Conservation (phyloP, 1,140 invertebrate genomes). For the Calosoma granatense region DNA sequence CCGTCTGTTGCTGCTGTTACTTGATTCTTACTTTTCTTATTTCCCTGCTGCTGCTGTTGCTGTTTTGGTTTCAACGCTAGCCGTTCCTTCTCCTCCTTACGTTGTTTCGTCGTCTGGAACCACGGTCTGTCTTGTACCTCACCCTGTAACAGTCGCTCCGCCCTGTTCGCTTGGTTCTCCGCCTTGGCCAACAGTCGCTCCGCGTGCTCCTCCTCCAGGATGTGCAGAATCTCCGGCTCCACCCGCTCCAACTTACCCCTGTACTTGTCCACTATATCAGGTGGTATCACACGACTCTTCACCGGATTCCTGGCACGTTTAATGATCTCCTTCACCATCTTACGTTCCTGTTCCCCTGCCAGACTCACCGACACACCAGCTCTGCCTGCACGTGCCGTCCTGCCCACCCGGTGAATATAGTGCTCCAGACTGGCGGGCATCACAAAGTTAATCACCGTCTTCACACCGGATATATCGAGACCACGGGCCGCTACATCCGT, state of each 20-base stretch:
- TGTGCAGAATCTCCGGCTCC: slow-evolving; percentile 66
- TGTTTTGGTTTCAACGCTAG: slow-evolving; percentile 38
- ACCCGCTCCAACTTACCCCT: slow-evolving; percentile 58
- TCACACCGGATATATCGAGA: slow-evolving; percentile 91
- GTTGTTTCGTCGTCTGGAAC: slow-evolving; percentile 82
- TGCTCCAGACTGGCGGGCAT: slow-evolving; percentile 90
- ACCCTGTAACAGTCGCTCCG: slow-evolving; percentile 61
- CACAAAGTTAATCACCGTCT: slow-evolving; percentile 94
- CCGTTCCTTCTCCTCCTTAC: slow-evolving; percentile 63
- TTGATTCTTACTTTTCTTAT: slow-evolving; percentile 33
- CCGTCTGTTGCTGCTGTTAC: slow-evolving; percentile 35
- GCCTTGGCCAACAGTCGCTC: slow-evolving; percentile 73
- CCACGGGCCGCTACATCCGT: slow-evolving; percentile 96
- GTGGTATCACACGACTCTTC: slow-evolving; percentile 77
- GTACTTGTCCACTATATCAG: slow-evolving; percentile 84
- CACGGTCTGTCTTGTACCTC: slow-evolving; percentile 49
- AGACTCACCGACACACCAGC: slow-evolving; percentile 86
- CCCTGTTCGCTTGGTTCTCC: slow-evolving; percentile 75
- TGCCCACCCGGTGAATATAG: slow-evolving; percentile 78
- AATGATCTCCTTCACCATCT: slow-evolving; percentile 84
- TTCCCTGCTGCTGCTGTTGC: slow-evolving; percentile 32
- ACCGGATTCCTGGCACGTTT: slow-evolving; percentile 76
- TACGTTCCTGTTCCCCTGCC: slow-evolving; percentile 84
- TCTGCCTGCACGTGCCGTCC: slow-evolving; percentile 88
- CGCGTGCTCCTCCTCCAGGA: slow-evolving; percentile 74